These are phyloP conservation scores for Mormyrops attenuatus DNA, from an alignment of 2,797 vertebrate species.

Conservation along the genomic window DNA sequence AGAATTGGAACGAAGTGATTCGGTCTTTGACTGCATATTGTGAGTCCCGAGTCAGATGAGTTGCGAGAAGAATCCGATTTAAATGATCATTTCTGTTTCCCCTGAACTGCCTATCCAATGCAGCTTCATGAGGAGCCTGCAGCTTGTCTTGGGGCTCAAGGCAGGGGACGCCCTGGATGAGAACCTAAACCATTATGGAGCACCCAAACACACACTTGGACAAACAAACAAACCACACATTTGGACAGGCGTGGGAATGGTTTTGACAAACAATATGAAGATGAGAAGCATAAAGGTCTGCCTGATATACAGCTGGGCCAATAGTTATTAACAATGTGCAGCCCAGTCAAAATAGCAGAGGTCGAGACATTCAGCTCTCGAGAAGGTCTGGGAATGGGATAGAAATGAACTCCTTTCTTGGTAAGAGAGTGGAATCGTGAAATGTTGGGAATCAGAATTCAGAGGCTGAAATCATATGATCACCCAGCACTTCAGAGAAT, in stretches of 20 bases:
- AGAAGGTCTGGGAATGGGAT: neutral
- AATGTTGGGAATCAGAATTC: neutral
- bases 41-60: neutral
- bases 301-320: neutral
- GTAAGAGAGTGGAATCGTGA: neutral
- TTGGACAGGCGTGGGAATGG: neutral
- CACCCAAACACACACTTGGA: neutral
- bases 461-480: neutral
- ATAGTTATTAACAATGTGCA: neutral
- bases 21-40: neutral
- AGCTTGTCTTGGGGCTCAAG: neutral
- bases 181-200: neutral
- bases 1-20: neutral
- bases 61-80: neutral
- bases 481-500: neutral
- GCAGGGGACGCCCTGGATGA: neutral
- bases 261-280: neutral
- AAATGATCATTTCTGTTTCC: neutral
- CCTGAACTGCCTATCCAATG: neutral
- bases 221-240: neutral
- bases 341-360: neutral
- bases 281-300: neutral
- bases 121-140: neutral
- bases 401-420: neutral
- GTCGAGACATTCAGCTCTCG: neutral